Conservation (phyloP, 1,140 invertebrate species). For the Microplitis mediator region DNA sequence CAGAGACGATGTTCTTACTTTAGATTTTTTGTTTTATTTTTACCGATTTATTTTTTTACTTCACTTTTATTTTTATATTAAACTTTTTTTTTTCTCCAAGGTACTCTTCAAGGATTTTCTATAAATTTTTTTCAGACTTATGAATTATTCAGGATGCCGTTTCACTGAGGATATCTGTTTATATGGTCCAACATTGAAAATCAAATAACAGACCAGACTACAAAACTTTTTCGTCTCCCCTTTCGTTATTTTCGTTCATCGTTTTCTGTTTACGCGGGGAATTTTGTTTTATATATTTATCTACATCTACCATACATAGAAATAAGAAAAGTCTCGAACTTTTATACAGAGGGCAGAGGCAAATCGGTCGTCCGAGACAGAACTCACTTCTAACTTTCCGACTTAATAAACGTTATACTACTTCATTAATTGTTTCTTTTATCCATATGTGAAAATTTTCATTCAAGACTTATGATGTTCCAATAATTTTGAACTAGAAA, state of each 20-base stretch:
- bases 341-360: constrained; percentile 11
- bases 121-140: neutral
- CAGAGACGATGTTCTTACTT: neutral
- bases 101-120: neutral
- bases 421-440: no score
- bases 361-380: no score
- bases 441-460: no score
- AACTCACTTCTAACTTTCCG: no score
- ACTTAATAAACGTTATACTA: no score
- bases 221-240: constrained; percentile 1
- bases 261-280: constrained; percentile 22
- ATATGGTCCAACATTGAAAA: constrained; percentile 43
- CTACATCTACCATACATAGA: constrained; percentile 47
- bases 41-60: neutral
- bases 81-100: neutral
- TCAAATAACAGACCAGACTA: constrained; percentile 44
- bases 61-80: neutral
- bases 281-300: constrained; percentile 58
- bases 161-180: constrained; percentile 46
- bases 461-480: no score
- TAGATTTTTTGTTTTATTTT: neutral
- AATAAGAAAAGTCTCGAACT: constrained; percentile 31
- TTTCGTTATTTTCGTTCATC: neutral
- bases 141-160: neutral
- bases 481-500: no score